Evolutionary conservation across 2,113 vertebrate genomes (phyloP), one percentile per base, ranked within the genome.

Genomic region (Opisthocomus hoazin): DNA sequence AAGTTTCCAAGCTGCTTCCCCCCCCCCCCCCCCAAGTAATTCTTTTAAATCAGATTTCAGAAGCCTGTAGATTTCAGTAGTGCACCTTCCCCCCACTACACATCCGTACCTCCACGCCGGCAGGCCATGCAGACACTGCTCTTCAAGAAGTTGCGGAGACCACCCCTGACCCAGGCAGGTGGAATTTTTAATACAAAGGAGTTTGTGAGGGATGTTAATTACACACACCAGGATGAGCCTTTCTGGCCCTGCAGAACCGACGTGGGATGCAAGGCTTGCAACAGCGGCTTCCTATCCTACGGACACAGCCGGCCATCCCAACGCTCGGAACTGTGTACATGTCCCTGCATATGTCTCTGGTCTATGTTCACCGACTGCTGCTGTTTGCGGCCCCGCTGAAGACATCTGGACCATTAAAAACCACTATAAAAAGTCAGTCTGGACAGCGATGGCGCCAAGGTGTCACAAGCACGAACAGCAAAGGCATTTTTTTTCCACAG

Each of bases 101-200:
- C 23, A 19, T 12, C 6, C 1, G 1, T 8, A 34, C 23, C 16
- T 45, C 21, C 7, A 4, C 0, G 3, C 60, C 46, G 39, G 19
- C n/a, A 43, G 39, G 39, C n/a, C 11, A 9, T 1, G 26, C 11
- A 41, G 63, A 26, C 6, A 48, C 5, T 17, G 19, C 14, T 14
- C 30, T 51, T 53, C 16, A 10, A 66, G 34, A 56, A 61, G 32
- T 1, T 53, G 24, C 45, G 29, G 57, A 73, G 37, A 53, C 29
- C 46, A 73, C 3, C 36, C 15, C 50, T n/a, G 24, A 58, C 34
- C 36, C 13, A 36, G 21, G 45, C 70, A 83, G 53, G 20, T 32
- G 43, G 30, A 61, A 50, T 6, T 41, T 46, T 48, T 56, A 30
- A 53, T 9, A 63, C 14, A 23, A 37, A 80, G 54, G n/a, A 56